phyloP scores from a whole-genome alignment of 2,113 vertebrate species.

The Tursiops truncatus region DNA sequence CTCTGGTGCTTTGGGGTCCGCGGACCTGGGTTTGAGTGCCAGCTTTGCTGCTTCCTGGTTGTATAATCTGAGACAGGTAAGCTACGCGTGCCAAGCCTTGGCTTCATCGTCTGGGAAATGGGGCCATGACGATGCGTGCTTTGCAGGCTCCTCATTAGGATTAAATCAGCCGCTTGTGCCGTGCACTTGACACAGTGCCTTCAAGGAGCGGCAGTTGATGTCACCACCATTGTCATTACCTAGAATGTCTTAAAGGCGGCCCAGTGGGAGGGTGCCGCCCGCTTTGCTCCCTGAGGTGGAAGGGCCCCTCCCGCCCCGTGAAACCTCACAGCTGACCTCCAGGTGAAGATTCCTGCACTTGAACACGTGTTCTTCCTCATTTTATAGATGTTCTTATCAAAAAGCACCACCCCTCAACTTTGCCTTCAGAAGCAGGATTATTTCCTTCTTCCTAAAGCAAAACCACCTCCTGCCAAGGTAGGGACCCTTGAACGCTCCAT shows the following conservation, averaged over 20 bases:
- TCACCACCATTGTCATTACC: rapidly evolving
- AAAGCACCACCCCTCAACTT: not conserved
- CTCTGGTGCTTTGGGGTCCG: rapidly evolving
- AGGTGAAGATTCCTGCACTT: not conserved
- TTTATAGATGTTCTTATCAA: slow-evolving; percentile 57
- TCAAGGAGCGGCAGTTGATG: rapidly evolving
- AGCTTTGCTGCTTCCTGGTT: rapidly evolving
- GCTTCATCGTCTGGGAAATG: not conserved
- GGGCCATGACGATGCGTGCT: rapidly evolving
- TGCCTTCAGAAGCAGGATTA: not conserved
- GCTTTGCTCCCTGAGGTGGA: rapidly evolving
- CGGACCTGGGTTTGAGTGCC: not conserved
- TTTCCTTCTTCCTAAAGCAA: slow-evolving; percentile 45
- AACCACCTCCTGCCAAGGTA: slow-evolving; percentile 65
- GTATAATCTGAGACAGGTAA: rapidly evolving
- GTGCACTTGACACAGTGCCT: rapidly evolving
- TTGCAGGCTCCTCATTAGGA: rapidly evolving
- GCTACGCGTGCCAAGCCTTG: rapidly evolving
- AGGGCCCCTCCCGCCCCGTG: rapidly evolving
- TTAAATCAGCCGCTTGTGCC: rapidly evolving
- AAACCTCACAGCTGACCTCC: not conserved
- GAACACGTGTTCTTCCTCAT: not conserved
- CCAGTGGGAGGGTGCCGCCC: rapidly evolving
- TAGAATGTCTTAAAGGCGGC: rapidly evolving
- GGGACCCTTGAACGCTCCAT: slow-evolving; percentile 57